Conservation (phyloP, 2,888 invertebrate species). For the Blastobasis adustella region DNA sequence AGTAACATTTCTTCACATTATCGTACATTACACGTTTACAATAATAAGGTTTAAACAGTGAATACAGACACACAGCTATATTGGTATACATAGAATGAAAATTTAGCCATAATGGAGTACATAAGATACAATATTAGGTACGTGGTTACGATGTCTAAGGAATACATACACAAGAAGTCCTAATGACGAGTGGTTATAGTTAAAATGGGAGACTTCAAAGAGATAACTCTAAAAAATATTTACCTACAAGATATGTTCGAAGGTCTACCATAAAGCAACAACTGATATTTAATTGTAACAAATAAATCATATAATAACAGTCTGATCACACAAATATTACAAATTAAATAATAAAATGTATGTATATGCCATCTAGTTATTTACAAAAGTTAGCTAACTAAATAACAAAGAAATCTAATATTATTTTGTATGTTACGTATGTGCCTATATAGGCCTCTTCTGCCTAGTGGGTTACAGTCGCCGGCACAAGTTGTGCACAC, state of each 20-base stretch:
- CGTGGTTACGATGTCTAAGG: slow-evolving; percentile 40
- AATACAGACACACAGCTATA: slow-evolving; percentile 62
- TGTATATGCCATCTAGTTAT: slow-evolving; percentile 70
- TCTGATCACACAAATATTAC: slow-evolving; percentile 73
- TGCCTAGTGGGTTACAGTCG: not conserved
- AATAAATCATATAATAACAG: slow-evolving; percentile 72
- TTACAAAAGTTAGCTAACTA: slow-evolving; percentile 74
- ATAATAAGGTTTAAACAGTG: slow-evolving; percentile 40
- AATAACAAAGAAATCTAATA: slow-evolving; percentile 69
- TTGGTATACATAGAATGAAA: slow-evolving; percentile 39
- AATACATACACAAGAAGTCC: slow-evolving; percentile 27
- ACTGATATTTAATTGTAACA: slow-evolving; percentile 54
- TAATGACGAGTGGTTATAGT: not conserved
- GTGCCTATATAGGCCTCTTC: not conserved
- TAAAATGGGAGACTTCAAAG: slow-evolving; percentile 41
- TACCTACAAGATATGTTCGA: slow-evolving; percentile 63
- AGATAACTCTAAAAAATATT: slow-evolving; percentile 39
- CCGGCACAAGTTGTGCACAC: not conserved
- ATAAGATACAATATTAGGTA: slow-evolving; percentile 19
- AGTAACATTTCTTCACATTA: slow-evolving; percentile 66
- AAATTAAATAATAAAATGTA: slow-evolving; percentile 71
- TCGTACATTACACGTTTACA: slow-evolving; percentile 52
- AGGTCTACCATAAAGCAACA: slow-evolving; percentile 65
- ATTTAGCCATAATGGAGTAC: slow-evolving; percentile 39
- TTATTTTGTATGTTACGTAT: slow-evolving; percentile 59